These are phyloP conservation scores for Platycnemis pennipes DNA, from an alignment of 2,888 invertebrate species.

Conservation along the genomic window DNA sequence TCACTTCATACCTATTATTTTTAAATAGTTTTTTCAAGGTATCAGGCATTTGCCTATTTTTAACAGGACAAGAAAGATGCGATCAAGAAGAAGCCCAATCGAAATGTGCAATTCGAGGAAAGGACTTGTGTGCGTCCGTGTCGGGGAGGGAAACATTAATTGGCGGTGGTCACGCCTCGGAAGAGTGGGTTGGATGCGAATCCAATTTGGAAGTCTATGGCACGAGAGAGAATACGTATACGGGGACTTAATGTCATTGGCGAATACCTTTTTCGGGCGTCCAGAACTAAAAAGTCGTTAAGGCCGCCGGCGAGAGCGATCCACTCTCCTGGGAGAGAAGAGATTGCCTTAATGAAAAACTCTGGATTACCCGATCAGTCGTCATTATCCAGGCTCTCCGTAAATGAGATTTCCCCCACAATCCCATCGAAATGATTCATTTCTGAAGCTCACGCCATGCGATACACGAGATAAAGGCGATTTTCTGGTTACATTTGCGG, in stretches of 20 bases:
- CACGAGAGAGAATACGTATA: not conserved
- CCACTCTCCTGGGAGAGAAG: not conserved
- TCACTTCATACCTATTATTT: too few relatives aligned
- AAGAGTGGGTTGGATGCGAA: not conserved
- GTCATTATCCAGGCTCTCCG: slow-evolving; percentile 21
- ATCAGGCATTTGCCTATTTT: not conserved
- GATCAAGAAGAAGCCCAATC: not conserved
- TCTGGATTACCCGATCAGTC: not conserved
- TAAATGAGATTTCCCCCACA: not conserved
- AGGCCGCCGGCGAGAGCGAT: not conserved
- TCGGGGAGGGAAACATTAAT: not conserved
- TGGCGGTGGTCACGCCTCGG: not conserved
- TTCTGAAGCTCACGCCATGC: slow-evolving; percentile 5
- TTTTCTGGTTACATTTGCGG: not conserved
- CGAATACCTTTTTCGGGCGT: not conserved
- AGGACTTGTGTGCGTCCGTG: too few relatives aligned
- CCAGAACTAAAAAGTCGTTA: not conserved
- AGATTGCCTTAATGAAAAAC: not conserved
- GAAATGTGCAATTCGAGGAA: not conserved
- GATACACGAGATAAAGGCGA: not conserved
- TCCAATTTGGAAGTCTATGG: not conserved
- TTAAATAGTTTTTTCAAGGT: too few relatives aligned
- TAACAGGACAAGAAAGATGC: not conserved
- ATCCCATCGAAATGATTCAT: slow-evolving; percentile 2
- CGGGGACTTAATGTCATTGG: not conserved